phyloP scores from a whole-genome alignment of 2,113 vertebrate genomes.

The Xiphorhynchus elegans region DNA sequence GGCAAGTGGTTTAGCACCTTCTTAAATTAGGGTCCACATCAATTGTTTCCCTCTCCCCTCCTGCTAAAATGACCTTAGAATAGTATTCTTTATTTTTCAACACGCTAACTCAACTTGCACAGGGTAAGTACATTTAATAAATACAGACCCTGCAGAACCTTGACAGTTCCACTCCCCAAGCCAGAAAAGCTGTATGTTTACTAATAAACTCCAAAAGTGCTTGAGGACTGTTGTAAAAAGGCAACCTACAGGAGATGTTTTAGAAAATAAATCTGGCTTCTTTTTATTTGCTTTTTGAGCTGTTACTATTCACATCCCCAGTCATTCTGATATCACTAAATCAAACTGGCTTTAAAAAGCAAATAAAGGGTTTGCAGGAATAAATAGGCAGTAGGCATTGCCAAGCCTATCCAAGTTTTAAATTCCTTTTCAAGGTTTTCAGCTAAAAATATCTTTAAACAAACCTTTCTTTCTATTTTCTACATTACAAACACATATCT shows the following conservation, averaged over 20 bases:
- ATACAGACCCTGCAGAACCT: neutral
- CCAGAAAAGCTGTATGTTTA: neutral
- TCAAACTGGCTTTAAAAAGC: neutral
- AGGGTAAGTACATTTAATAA: neutral
- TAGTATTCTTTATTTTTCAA: neutral
- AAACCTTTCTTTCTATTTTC: neutral
- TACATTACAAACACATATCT: neutral
- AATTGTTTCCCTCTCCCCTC: neutral
- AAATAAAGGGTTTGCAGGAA: neutral
- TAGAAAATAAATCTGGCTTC: neutral
- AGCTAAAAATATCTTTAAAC: neutral
- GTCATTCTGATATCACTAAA: neutral
- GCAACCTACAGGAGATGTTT: neutral
- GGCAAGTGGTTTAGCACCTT: neutral
- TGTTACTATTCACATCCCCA: neutral
- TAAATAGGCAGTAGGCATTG: neutral
- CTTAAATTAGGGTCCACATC: neutral
- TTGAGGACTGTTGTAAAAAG: neutral
- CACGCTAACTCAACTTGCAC: neutral
- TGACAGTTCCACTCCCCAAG: neutral
- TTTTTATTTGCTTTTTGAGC: neutral
- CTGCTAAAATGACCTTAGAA: neutral
- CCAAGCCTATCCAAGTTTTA: neutral
- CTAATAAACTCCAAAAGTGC: neutral
- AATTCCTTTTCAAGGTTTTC: neutral